Evolutionary conservation across 1,140 invertebrate species (phyloP).

Genomic region (Cotesia glomerata): DNA sequence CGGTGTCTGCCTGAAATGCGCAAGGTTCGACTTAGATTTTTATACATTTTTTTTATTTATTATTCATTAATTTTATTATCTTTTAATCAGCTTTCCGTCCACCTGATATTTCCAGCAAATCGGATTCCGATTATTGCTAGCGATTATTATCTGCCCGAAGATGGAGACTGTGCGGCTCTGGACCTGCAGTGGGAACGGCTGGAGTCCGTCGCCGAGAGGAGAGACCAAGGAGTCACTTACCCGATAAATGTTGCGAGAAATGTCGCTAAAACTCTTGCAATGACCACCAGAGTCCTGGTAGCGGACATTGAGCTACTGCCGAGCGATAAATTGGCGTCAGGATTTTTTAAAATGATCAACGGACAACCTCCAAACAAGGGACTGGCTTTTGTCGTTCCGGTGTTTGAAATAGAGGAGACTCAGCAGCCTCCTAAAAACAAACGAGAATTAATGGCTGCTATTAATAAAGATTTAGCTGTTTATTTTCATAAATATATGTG

Average conservation of each 20-base stretch:
- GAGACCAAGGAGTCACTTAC: constrained; percentile 67
- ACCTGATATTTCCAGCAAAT: constrained; percentile 69
- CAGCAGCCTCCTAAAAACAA: constrained; percentile 69
- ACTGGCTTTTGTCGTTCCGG: constrained; percentile 73
- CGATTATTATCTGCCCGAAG: background rate
- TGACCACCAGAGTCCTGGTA: constrained; percentile 73
- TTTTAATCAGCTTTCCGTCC: constrained; percentile 67
- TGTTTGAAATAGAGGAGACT: constrained; percentile 76
- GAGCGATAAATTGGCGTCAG: constrained; percentile 68
- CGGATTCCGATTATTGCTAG: constrained; percentile 46
- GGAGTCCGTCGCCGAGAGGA: constrained; percentile 62
- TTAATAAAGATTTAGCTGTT: constrained; percentile 52
- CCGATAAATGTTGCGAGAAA: constrained; percentile 81
- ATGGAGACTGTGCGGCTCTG: constrained; percentile 48
- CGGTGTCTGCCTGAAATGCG: constrained; percentile 71
- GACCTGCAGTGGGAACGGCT: constrained; percentile 45
- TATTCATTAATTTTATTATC: constrained; percentile 6
- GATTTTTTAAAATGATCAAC: constrained; percentile 69
- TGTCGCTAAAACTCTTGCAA: constrained; percentile 68
- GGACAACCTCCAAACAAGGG: constrained; percentile 56
- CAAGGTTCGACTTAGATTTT: constrained; percentile 54
- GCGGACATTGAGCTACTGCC: constrained; percentile 80
- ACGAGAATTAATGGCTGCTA: constrained; percentile 56
- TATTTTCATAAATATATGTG: constrained; percentile 68
- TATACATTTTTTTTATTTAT: background rate